Percentiles rank a stretch among this genome's conserved stretches.
phyloP scores from a whole-genome alignment of 2,888 invertebrate species.

The Stenichneumon culpator region DNA sequence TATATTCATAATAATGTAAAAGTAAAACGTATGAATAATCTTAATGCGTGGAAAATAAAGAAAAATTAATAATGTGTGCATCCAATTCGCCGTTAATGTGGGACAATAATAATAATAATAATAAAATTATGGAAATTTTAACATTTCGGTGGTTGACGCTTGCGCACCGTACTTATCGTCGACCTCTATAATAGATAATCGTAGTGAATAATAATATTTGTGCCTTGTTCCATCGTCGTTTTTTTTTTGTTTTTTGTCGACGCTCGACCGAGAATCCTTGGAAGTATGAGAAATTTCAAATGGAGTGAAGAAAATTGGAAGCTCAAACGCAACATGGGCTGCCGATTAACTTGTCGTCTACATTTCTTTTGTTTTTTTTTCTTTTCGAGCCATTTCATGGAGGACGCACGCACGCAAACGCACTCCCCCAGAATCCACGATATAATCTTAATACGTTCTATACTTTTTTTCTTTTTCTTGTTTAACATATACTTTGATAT shows the following conservation, averaged over 20 bases:
- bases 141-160: conserved; percentile 69
- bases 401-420: conserved; percentile 42
- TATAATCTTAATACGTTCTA: conserved; percentile 71
- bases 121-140: conserved; percentile 73
- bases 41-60: conserved; percentile 75
- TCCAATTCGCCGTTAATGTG: conserved; percentile 66
- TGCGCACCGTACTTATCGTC: conserved; percentile 65
- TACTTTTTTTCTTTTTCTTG: conserved; percentile 67
- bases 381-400: conserved; percentile 19
- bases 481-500: conserved; percentile 30
- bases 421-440: conserved; percentile 25
- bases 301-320: conserved; percentile 56
- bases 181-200: conserved; percentile 48
- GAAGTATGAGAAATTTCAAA: conserved; percentile 44
- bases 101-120: conserved; percentile 46
- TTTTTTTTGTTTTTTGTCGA: conserved; percentile 13
- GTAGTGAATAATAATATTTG: conserved; percentile 58
- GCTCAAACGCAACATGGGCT: conserved; percentile 46
- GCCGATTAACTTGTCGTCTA: neutral
- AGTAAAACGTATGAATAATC: conserved; percentile 78
- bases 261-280: conserved; percentile 27
- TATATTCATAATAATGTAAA: conserved; percentile 73
- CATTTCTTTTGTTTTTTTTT: conserved; percentile 12
- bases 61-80: conserved; percentile 68
- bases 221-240: conserved; percentile 32